phyloP scores from a whole-genome alignment of 2,888 invertebrate species.

The Terebella lapidaria region DNA sequence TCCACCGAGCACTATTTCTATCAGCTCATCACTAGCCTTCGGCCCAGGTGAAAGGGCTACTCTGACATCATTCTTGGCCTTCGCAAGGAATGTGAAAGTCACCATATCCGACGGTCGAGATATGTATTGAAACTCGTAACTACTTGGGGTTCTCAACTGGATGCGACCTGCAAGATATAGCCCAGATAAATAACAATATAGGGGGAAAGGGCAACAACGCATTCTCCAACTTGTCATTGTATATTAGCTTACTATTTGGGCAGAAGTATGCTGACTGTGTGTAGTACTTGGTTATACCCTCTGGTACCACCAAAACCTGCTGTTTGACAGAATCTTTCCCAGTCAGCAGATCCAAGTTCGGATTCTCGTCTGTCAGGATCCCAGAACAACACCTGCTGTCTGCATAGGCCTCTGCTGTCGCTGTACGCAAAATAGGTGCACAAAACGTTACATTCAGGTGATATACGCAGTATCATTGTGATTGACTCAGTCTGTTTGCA shows the following conservation, averaged over 20 bases:
- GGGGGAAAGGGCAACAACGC: too few relatives aligned
- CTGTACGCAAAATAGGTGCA: conserved; percentile 10
- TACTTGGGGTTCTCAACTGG: conserved; percentile 17
- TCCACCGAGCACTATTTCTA: conserved; percentile 80
- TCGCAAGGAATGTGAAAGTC: conserved; percentile 63
- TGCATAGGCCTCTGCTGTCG: conserved; percentile 16
- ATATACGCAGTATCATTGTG: too few relatives aligned
- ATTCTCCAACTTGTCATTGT: too few relatives aligned
- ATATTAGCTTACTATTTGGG: conserved; percentile 55
- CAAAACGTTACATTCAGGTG: too few relatives aligned
- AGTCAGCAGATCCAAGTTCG: background rate
- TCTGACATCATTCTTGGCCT: conserved; percentile 76
- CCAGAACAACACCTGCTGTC: conserved; percentile 20
- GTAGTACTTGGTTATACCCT: conserved; percentile 70
- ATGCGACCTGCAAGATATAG: conserved; percentile 16
- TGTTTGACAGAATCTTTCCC: conserved; percentile 13
- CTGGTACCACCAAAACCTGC: conserved; percentile 58
- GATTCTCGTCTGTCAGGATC: background rate
- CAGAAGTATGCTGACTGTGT: conserved; percentile 73
- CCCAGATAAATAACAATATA: too few relatives aligned
- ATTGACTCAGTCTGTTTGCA: too few relatives aligned
- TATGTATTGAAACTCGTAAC: conserved; percentile 20
- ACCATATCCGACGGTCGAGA: conserved; percentile 2
- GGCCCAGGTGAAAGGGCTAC: conserved; percentile 64
- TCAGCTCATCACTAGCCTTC: conserved; percentile 68